These are phyloP conservation scores for Lycaena phlaeas DNA, from an alignment of 2,888 invertebrate species.

Conservation along the genomic window DNA sequence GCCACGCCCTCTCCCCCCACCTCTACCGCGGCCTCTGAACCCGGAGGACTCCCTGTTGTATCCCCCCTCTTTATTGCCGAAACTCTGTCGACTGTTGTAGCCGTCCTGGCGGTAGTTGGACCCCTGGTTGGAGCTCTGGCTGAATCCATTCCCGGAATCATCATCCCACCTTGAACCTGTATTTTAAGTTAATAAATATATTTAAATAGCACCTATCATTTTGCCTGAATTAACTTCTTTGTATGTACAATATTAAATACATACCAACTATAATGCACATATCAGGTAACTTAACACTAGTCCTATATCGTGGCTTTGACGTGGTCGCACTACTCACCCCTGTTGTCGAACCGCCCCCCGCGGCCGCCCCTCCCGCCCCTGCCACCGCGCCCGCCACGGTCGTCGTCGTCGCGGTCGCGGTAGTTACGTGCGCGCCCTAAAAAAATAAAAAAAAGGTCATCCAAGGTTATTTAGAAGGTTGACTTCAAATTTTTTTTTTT, in stretches of 20 bases:
- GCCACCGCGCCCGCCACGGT: conserved; percentile 15
- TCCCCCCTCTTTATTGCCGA: conserved; percentile 10
- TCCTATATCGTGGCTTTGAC: too few relatives aligned
- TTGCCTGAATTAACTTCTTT: too few relatives aligned
- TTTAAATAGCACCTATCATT: too few relatives aligned
- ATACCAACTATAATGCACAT: too few relatives aligned
- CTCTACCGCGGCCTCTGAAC: conserved; percentile 14
- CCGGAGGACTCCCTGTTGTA: conserved; percentile 11
- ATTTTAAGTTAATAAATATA: background rate
- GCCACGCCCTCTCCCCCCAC: conserved; percentile 3
- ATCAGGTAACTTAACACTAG: too few relatives aligned
- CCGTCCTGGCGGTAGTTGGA: conserved; percentile 15
- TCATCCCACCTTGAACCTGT: conserved; percentile 21
- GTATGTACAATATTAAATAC: too few relatives aligned
- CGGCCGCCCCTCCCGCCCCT: conserved; percentile 28
- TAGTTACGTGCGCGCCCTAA: conserved; percentile 45
- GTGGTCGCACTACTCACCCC: background rate
- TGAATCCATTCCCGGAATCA: conserved; percentile 15
- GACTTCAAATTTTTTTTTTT: too few relatives aligned
- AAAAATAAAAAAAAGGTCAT: too few relatives aligned
- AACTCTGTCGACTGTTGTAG: conserved; percentile 15
- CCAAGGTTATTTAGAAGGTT: too few relatives aligned
- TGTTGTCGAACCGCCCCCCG: conserved; percentile 13
- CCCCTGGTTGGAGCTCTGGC: too few relatives aligned
- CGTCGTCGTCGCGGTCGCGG: conserved; percentile 59